These are phyloP conservation scores for Xiphophorus couchianus DNA, from an alignment of 2,113 vertebrate genomes.

Conservation along the genomic window DNA sequence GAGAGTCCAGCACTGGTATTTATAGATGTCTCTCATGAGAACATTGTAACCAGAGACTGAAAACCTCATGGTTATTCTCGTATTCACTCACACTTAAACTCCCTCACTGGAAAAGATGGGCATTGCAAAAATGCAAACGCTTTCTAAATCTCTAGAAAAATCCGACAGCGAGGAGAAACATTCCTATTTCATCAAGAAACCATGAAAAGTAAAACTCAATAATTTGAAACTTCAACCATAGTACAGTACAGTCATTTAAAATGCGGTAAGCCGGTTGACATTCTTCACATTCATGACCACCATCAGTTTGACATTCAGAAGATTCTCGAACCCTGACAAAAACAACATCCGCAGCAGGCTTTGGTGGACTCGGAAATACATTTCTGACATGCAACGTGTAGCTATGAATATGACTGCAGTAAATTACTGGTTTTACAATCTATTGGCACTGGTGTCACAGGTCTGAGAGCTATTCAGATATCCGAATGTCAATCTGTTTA, in stretches of 20 bases:
- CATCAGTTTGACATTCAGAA: constrained; percentile 48
- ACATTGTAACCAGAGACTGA: constrained; percentile 66
- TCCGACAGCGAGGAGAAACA: neutral
- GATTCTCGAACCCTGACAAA: constrained; percentile 32
- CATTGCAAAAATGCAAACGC: neutral
- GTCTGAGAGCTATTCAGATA: neutral
- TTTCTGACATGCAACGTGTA: constrained; percentile 20
- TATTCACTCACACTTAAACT: constrained; percentile 9
- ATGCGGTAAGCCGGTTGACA: constrained; percentile 38
- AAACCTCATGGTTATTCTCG: constrained; percentile 63
- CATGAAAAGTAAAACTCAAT: neutral
- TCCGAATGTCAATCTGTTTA: neutral
- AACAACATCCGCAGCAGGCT: constrained; percentile 18
- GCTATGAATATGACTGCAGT: constrained; percentile 18
- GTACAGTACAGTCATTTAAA: constrained; percentile 1
- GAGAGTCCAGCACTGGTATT: constrained; percentile 58
- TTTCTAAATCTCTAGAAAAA: neutral
- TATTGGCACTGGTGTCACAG: constrained; percentile 20
- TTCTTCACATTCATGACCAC: constrained; percentile 52
- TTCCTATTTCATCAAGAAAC: neutral
- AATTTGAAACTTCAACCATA: neutral
- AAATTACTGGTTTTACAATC: constrained; percentile 23
- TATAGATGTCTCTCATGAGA: constrained; percentile 64
- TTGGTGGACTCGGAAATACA: constrained; percentile 1
- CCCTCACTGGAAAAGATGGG: constrained; percentile 2